Evolutionary conservation across 2,797 vertebrate genomes (phyloP).

Genomic region (Carduelis carduelis): DNA sequence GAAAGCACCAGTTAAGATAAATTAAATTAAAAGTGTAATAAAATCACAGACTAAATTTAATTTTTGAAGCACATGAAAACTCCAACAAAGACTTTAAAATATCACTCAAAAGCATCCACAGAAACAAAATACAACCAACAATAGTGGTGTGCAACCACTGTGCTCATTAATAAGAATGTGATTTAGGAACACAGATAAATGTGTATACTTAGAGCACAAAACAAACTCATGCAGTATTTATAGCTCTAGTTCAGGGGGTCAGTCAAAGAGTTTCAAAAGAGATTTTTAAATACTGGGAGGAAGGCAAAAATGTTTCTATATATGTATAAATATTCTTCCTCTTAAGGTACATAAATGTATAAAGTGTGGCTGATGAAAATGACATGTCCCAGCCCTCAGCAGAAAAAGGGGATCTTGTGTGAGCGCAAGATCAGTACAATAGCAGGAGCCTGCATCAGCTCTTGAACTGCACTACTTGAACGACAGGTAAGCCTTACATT

Average conservation of each 20-base stretch:
- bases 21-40: conserved; percentile 83
- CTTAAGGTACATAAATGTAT: neutral
- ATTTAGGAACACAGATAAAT: neutral
- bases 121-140: conserved; percentile 47
- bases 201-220: neutral
- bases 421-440: neutral
- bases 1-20: conserved; percentile 79
- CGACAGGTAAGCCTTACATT: neutral
- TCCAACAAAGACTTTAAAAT: conserved; percentile 60
- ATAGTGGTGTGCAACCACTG: neutral
- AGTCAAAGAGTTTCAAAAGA: conserved; percentile 2
- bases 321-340: neutral
- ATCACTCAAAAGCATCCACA: conserved; percentile 63
- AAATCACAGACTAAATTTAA: conserved; percentile 80
- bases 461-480: neutral
- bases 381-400: neutral
- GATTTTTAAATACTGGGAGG: neutral
- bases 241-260: neutral
- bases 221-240: neutral
- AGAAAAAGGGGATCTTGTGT: neutral
- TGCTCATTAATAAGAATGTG: neutral
- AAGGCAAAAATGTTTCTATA: neutral
- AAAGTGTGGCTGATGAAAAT: neutral
- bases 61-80: conserved; percentile 71
- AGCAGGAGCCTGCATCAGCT: neutral